Percentiles rank a stretch among this genome's conserved stretches.
Conservation (phyloP, 1,140 invertebrate genomes). For the Armadillidium nasatum region DNA sequence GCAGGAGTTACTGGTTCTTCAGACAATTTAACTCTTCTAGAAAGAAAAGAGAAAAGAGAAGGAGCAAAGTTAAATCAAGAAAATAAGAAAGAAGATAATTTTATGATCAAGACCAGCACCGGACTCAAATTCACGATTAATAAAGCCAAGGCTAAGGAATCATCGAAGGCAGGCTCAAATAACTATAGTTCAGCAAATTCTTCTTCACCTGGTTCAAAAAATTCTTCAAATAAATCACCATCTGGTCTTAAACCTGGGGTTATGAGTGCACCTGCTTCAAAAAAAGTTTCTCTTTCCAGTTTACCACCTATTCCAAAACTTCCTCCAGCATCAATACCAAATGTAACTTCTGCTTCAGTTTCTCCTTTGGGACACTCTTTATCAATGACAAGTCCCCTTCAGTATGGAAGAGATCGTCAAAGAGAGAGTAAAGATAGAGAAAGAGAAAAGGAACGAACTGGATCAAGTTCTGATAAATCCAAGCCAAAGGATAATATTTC, state of each 20-base stretch:
- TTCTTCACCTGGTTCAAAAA: conserved; percentile 47
- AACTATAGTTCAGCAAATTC: conserved; percentile 46
- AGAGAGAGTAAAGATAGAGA: conserved; percentile 31
- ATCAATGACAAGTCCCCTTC: conserved; percentile 31
- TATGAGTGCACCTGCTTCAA: conserved; percentile 70
- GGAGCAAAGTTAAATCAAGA: conserved; percentile 33
- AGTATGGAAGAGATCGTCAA: conserved; percentile 34
- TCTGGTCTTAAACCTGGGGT: conserved; percentile 79
- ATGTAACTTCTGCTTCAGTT: conserved; percentile 38
- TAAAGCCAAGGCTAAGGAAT: conserved; percentile 67
- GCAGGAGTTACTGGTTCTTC: conserved; percentile 36
- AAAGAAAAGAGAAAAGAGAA: conserved; percentile 46
- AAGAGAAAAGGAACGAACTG: conserved; percentile 37
- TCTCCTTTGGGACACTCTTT: conserved; percentile 42
- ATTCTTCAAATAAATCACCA: conserved; percentile 67
- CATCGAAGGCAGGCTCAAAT: conserved; percentile 51
- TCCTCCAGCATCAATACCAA: conserved; percentile 36
- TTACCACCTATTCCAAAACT: conserved; percentile 40
- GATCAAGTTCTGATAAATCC: conserved; percentile 19
- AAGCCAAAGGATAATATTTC: conserved; percentile 27
- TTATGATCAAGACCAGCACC: conserved; percentile 77
- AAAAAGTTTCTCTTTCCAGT: conserved; percentile 54
- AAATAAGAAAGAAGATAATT: conserved; percentile 60
- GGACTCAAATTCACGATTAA: conserved; percentile 86
- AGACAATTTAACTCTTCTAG: conserved; percentile 39